Evolutionary conservation across 2,797 vertebrate genomes (phyloP).

Genomic region (Hozukius guyotensis): DNA sequence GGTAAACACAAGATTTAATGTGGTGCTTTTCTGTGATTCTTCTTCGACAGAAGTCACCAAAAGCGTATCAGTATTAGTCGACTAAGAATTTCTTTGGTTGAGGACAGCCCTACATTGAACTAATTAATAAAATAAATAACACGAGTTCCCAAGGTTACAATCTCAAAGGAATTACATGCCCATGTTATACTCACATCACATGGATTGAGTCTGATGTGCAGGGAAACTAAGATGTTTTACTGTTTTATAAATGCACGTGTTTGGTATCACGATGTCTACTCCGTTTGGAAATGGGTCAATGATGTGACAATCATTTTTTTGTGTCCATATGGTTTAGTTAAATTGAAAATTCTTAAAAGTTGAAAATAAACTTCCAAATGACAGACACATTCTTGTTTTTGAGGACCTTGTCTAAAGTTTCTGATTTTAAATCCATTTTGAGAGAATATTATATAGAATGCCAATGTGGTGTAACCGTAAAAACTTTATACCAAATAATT

Average conservation of each 20-base stretch:
- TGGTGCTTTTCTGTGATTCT: too few relatives aligned
- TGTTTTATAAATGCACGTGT: background rate
- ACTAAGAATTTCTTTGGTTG: too few relatives aligned
- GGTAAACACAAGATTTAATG: too few relatives aligned
- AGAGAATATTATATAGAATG: too few relatives aligned
- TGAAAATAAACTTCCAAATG: background rate
- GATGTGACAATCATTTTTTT: too few relatives aligned
- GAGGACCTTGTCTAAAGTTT: background rate
- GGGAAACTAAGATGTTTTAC: background rate
- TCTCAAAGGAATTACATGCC: background rate
- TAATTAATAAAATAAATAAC: too few relatives aligned
- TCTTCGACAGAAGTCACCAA: too few relatives aligned
- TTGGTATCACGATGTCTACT: background rate
- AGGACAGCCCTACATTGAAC: too few relatives aligned
- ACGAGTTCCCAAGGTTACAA: too few relatives aligned
- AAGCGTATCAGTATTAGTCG: too few relatives aligned
- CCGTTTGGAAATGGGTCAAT: too few relatives aligned
- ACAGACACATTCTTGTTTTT: background rate
- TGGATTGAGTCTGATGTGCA: background rate
- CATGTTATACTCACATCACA: background rate
- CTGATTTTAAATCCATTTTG: too few relatives aligned
- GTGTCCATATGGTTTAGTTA: background rate
- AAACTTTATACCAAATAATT: background rate
- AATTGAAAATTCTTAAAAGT: background rate
- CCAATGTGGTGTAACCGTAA: background rate